Base-by-base conservation (phyloP, 2,888 invertebrate genomes). In the Plebejus melissa region DNA sequence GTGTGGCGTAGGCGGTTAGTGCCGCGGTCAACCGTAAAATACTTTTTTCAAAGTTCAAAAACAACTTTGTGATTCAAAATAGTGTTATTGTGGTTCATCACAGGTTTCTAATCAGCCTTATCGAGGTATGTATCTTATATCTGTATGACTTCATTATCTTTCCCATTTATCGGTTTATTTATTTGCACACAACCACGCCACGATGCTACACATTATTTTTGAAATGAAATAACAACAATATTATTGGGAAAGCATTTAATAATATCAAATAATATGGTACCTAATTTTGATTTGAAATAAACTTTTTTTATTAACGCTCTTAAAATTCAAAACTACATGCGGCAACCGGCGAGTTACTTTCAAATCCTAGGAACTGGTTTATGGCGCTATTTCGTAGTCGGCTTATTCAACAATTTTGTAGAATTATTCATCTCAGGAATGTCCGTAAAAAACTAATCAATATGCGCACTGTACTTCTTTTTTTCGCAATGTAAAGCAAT, bases 1-100 rank as follows among this genome's bases (percentile, higher is more conserved):
- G 91, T 90, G 91, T 88, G 90, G 89, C 89, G 89, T 87, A 86
- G 88, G 87, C 86, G 86, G 83, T 79, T 82, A 85, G 86, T 88
- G 87, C 86, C 83, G 88, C 88, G 85, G 86, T 88, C 87, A 86
- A 88, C 86, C 87, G 86, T 87, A 83, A 87, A 88, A 85, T 80
- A 82, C 82, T 82, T 79, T 82, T 81, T 80, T 84, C 84, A 86
- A 85, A 84, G 82, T 81, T 81, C 78, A 82, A 82, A 82, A 82
- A 77, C 80, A 83, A 82, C 82, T 83, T 82, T 78, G 80, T 80
- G 77, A 50, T 77, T 74, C 60, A 69, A 79, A 79, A 79, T 77
- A 78, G 79, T 79, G 79, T 76, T 76, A 77, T 75, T 77, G 79
- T 80, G 79, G 77, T 60, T 79, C 76, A 77, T 71, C 74, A 69